phyloP scores from a whole-genome alignment of 2,888 invertebrate species.

The Eucera pruinosa region DNA sequence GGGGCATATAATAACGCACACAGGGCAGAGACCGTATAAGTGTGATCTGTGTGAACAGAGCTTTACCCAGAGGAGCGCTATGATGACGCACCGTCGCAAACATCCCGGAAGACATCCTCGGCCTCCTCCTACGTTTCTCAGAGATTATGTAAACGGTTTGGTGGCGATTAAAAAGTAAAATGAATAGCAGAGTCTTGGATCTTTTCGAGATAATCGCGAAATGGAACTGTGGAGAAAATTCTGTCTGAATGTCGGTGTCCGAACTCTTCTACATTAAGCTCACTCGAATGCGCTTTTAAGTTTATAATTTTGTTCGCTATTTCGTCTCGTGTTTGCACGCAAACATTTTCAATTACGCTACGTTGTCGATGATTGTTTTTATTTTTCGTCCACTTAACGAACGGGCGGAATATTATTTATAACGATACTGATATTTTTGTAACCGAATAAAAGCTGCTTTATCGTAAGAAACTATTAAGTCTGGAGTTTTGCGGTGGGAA shows the following conservation, averaged over 20 bases:
- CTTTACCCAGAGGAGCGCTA: conserved; percentile 71
- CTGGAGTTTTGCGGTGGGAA: neutral
- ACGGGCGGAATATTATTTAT: neutral
- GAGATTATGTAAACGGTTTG: no score
- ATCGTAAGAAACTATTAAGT: neutral
- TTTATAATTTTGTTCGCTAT: no score
- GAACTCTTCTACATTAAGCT: no score
- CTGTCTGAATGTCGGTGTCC: no score
- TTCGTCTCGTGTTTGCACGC: neutral
- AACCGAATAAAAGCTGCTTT: conserved; percentile 19
- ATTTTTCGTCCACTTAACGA: neutral
- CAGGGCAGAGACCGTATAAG: conserved; percentile 71
- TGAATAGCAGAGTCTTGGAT: no score
- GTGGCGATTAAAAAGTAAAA: no score
- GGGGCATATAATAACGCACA: conserved; percentile 73
- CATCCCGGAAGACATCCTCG: conserved; percentile 60
- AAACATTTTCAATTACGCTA: no score
- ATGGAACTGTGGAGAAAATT: no score
- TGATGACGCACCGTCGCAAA: conserved; percentile 69
- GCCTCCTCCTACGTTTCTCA: conserved; percentile 39
- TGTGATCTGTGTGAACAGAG: conserved; percentile 73
- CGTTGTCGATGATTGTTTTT: neutral
- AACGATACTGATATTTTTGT: conserved; percentile 14
- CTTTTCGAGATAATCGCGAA: neutral
- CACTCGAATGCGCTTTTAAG: no score